Conservation (phyloP, 2,888 invertebrate species). For the Troglohyphantes excavatus region DNA sequence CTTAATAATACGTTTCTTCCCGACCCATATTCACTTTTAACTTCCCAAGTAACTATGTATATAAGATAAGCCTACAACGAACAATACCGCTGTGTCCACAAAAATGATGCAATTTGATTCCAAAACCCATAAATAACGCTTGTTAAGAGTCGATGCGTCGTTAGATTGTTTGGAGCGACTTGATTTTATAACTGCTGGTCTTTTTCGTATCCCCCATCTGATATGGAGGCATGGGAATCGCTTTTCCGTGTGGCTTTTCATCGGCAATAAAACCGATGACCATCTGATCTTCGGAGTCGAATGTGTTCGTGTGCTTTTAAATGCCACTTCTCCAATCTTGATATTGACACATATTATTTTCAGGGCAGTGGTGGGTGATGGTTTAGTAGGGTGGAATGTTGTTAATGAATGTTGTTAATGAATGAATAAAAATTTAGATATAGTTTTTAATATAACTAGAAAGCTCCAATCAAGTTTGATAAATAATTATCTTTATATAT, state of each 20-base stretch:
- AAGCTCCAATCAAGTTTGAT: too few species aligned
- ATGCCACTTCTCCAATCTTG: too few species aligned
- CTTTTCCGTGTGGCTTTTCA: conserved; percentile 35
- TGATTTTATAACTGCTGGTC: not conserved
- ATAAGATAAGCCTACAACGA: not conserved
- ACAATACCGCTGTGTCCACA: conserved; percentile 15
- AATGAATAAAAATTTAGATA: too few species aligned
- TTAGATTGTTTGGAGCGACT: not conserved
- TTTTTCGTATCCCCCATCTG: conserved; percentile 1
- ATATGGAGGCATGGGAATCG: not conserved
- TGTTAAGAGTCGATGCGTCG: not conserved
- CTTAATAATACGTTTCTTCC: not conserved
- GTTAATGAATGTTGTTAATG: too few species aligned
- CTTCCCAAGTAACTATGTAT: not conserved
- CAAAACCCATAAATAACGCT: conserved; percentile 13
- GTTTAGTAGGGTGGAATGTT: too few species aligned
- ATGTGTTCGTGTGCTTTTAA: not conserved
- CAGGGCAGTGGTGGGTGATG: too few species aligned
- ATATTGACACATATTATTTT: too few species aligned
- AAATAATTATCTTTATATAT: too few species aligned
- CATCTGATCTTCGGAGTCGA: conserved; percentile 7
- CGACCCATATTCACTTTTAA: not conserved
- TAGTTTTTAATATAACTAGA: too few species aligned
- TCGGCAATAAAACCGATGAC: conserved; percentile 16
- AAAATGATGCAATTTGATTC: conserved; percentile 14